Evolutionary conservation across 1,140 invertebrate species (phyloP).

Genomic region (Nomia melanderi): DNA sequence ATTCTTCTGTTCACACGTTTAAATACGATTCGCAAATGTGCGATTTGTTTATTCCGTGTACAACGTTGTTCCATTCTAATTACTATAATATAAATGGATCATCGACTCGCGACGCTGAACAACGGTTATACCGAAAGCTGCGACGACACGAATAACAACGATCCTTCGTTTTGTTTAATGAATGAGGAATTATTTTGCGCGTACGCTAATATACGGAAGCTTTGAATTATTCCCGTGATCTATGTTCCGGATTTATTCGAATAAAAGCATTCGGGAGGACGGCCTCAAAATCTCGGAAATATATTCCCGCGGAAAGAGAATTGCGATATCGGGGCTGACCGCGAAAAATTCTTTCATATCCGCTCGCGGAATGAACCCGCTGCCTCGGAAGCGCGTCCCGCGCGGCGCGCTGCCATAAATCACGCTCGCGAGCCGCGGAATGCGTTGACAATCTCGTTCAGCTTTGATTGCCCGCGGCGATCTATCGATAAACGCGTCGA

Average conservation of each 20-base stretch:
- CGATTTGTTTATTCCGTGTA: too few relatives aligned
- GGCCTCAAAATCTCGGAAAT: not conserved
- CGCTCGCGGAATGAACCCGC: not conserved
- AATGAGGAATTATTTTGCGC: not conserved
- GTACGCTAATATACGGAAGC: too few relatives aligned
- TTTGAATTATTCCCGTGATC: too few relatives aligned
- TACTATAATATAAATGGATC: too few relatives aligned
- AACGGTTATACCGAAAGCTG: not conserved
- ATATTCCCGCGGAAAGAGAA: not conserved
- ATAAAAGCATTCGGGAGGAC: too few relatives aligned
- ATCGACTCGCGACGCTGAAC: not conserved
- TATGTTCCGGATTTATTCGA: too few relatives aligned
- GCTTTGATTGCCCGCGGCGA: not conserved
- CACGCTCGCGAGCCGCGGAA: not conserved
- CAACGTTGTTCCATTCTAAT: too few relatives aligned
- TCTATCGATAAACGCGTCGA: not conserved
- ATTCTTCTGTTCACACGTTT: too few relatives aligned
- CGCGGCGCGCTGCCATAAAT: not conserved
- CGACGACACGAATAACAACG: not conserved
- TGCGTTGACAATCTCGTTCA: not conserved
- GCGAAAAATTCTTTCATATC: not conserved
- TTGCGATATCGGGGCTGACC: not conserved
- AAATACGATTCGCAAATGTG: too few relatives aligned
- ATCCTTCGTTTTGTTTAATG: not conserved
- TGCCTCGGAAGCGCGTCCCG: not conserved